Evolutionary conservation across 1,140 invertebrate genomes (phyloP), one percentile per base, ranked within the genome.

Genomic region (Bombyx mandarina): DNA sequence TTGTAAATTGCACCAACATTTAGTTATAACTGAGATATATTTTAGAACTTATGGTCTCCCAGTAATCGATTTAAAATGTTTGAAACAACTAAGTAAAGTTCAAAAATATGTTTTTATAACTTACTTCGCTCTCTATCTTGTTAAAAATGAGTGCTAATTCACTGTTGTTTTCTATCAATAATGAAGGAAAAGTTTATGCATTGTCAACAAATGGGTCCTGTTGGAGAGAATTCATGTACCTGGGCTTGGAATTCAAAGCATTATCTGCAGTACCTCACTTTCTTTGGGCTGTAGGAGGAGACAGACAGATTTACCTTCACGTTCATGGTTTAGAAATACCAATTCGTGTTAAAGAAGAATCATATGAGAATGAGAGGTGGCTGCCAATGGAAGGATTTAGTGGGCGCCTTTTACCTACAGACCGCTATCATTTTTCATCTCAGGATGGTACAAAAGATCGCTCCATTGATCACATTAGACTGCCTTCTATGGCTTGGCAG

Each of bases 351-450:
- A 93, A 93, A 79, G 96, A 97, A 87, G 95, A 96, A 81, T 93
- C 95, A 6, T 98, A 95, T 82, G 96, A 98, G 88, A 98, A 98
- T 87, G 95, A 98, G 91, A 90, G 96, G 61, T 98, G 96, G 96
- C 89, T 95, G 60, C 96, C 96, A n/a, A 88, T 96, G 44, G 93
- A 95, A 86, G 96, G 96, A 22, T 98, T 97, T 82, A 93, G 92
- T 61, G 91, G 92, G 52, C 91, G 93, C 63, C 81, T 97, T 44
- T 83, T 97, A 50, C 96, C 95, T 49, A 97, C 95, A 45, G 96
- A 98, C 80, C 90, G 96, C 58, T 94, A 92, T 73, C 92, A 92
- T 71, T 97, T 94, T 88, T 96, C 95, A 1, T 94, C 92, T 75
- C 91, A 91, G 71, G 94, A 96, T 90, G 97, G 97, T 3, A 91